Percentiles rank a stretch among this genome's conserved stretches.
Evolutionary conservation across 1,140 invertebrate genomes (phyloP).

Genomic region (Monomorium pharaonis): DNA sequence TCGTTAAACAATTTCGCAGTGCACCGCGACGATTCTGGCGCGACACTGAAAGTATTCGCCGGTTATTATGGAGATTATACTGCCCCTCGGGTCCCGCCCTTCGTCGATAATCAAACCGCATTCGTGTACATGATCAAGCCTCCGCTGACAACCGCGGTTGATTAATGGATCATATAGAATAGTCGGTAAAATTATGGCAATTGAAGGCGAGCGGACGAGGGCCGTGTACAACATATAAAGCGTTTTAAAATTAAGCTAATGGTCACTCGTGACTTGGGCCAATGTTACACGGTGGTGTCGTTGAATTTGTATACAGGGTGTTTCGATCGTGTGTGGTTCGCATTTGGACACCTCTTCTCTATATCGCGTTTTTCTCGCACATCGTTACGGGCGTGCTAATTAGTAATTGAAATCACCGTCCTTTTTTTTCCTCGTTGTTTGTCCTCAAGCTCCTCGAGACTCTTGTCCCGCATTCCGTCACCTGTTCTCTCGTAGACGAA

Average conservation of each 20-base stretch:
- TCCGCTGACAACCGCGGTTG: constrained; percentile 5
- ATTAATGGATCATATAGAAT: constrained; percentile 16
- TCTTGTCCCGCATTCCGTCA: not conserved
- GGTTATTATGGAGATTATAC: constrained; percentile 17
- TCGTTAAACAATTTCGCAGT: constrained; percentile 1
- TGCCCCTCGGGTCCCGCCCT: not conserved
- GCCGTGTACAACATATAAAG: constrained; percentile 2
- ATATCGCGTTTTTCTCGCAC: too few species aligned
- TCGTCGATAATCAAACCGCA: constrained; percentile 17
- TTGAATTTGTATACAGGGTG: not conserved
- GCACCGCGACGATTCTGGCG: not conserved
- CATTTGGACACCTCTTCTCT: not conserved
- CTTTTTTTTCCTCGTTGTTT: not conserved
- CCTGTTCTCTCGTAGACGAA: not conserved
- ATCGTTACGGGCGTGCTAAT: not conserved
- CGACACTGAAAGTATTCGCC: not conserved
- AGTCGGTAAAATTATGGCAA: constrained; percentile 30
- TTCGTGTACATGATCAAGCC: constrained; percentile 20
- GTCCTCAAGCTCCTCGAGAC: not conserved
- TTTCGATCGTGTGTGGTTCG: not conserved
- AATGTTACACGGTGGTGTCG: not conserved
- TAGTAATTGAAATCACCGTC: not conserved
- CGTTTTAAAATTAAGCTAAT: constrained; percentile 16
- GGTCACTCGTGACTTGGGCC: constrained; percentile 16
- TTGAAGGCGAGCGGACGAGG: constrained; percentile 2